phyloP scores from a whole-genome alignment of 2,113 vertebrate species.

The Hyperopisus bebe region DNA sequence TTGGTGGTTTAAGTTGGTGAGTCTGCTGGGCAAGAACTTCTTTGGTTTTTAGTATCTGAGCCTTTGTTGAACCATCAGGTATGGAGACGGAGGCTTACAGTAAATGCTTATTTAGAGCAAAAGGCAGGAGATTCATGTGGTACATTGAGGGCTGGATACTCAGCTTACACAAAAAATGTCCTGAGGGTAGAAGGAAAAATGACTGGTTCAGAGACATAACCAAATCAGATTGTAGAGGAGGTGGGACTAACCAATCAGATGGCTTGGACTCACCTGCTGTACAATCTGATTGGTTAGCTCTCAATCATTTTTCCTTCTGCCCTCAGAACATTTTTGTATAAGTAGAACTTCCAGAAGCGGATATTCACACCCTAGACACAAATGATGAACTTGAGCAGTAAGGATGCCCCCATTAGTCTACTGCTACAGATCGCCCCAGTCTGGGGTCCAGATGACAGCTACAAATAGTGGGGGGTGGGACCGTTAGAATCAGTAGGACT shows the following conservation, averaged over 20 bases:
- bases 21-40: background rate
- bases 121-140: background rate
- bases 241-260: too few species aligned
- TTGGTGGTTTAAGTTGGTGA: background rate
- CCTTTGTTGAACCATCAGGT: background rate
- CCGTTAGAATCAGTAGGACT: constrained; percentile 25
- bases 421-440: background rate
- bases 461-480: background rate
- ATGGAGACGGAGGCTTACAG: background rate
- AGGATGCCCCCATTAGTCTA: background rate
- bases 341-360: background rate
- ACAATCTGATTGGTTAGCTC: too few species aligned
- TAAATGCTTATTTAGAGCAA: background rate
- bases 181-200: too few species aligned
- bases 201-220: too few species aligned
- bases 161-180: background rate
- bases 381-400: background rate
- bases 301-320: too few species aligned
- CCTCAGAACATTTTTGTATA: too few species aligned
- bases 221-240: too few species aligned
- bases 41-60: background rate
- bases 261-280: too few species aligned
- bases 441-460: background rate
- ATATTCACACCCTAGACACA: background rate
- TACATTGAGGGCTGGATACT: background rate